Percentiles rank a stretch among this genome's conserved stretches.
These are phyloP conservation scores for Natator depressus DNA, from an alignment of 2,113 vertebrate species.

Conservation along the genomic window DNA sequence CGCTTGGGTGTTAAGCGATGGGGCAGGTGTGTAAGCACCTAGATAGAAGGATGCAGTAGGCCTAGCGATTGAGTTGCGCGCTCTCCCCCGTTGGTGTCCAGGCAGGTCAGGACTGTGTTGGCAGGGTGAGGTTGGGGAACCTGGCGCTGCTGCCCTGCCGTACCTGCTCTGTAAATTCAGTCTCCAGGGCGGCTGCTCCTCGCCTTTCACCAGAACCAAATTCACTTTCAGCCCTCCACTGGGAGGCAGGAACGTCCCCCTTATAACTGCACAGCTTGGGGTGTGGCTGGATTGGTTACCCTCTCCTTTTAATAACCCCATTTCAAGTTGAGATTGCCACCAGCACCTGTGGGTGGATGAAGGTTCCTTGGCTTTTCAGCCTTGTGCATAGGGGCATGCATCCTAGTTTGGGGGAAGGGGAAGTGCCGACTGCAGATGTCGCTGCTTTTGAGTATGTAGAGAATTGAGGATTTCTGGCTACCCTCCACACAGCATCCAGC, in stretches of 20 bases:
- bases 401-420: background rate
- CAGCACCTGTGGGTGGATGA: background rate
- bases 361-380: background rate
- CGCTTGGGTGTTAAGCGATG: background rate
- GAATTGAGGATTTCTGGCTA: background rate
- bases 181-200: background rate
- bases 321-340: background rate
- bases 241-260: background rate
- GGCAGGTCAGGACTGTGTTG: background rate
- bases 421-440: background rate
- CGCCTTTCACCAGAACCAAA: background rate
- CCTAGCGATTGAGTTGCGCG: background rate
- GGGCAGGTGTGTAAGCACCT: background rate
- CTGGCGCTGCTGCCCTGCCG: background rate
- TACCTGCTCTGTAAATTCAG: background rate
- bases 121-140: background rate
- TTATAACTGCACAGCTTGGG: no score
- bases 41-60: background rate
- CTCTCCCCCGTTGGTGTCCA: background rate
- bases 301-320: background rate
- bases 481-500: background rate
- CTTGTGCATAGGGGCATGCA: background rate
- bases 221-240: background rate
- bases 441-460: rapidly evolving
- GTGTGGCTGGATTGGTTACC: background rate